Conservation (phyloP, 2,888 invertebrate genomes). For the Patella ulyssiponensis region DNA sequence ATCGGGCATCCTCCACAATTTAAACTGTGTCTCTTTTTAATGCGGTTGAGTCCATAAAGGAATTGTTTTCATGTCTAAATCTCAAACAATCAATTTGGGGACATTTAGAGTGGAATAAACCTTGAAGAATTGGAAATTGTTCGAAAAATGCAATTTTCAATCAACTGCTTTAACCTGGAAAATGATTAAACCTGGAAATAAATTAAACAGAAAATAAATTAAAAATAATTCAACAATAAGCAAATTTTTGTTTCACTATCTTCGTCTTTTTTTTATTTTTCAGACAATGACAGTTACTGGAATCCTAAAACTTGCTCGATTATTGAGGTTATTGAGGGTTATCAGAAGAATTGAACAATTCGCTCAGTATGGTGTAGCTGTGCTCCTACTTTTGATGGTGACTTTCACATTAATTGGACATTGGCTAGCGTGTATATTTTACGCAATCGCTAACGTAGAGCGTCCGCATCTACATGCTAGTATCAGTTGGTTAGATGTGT, state of each 20-base stretch:
- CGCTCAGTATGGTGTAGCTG: constrained; percentile 72
- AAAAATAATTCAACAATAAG: too few relatives aligned
- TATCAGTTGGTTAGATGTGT: constrained; percentile 68
- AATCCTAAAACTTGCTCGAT: constrained; percentile 69
- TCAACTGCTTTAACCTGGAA: too few relatives aligned
- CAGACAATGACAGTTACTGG: constrained; percentile 72
- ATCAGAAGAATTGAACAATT: constrained; percentile 71
- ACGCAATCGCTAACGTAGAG: constrained; percentile 71
- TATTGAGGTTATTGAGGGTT: constrained; percentile 70
- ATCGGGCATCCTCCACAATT: too few relatives aligned
- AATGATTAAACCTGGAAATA: too few relatives aligned
- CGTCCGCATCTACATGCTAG: constrained; percentile 59
- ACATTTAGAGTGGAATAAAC: too few relatives aligned
- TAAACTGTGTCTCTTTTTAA: too few relatives aligned
- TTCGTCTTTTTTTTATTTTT: constrained; percentile 31
- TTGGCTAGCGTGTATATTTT: constrained; percentile 73
- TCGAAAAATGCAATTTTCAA: too few relatives aligned
- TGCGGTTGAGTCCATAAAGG: too few relatives aligned
- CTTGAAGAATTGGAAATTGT: too few relatives aligned
- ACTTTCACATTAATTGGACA: constrained; percentile 71
- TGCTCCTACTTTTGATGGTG: constrained; percentile 70
- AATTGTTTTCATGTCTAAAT: too few relatives aligned
- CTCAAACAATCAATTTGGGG: too few relatives aligned
- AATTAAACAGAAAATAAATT: too few relatives aligned
- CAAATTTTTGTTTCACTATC: not conserved